Evolutionary conservation across 2,888 invertebrate species (phyloP).

Genomic region (Andrena flavipes): DNA sequence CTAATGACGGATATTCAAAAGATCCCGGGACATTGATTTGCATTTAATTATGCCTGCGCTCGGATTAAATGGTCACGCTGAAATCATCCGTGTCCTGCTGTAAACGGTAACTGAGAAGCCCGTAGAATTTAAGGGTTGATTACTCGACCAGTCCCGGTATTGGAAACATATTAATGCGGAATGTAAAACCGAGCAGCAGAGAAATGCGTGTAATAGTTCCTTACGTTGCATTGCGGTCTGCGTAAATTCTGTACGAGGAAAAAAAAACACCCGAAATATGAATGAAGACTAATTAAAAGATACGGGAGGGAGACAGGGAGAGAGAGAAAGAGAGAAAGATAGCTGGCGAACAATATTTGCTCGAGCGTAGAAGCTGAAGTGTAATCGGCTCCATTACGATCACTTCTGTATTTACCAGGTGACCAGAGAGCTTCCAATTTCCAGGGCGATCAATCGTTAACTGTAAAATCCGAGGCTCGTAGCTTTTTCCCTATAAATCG

Average conservation of each 20-base stretch:
- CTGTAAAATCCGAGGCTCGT: neutral
- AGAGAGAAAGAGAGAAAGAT: too few species aligned
- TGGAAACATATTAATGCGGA: neutral
- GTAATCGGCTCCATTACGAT: slow-evolving; percentile 1
- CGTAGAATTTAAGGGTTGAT: neutral
- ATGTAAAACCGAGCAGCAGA: neutral
- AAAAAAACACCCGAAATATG: too few species aligned
- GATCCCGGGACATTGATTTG: slow-evolving; percentile 46
- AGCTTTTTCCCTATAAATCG: neutral
- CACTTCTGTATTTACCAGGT: slow-evolving; percentile 20
- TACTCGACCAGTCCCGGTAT: neutral
- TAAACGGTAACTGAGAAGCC: neutral
- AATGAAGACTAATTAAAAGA: too few species aligned
- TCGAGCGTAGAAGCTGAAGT: neutral
- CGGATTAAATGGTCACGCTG: slow-evolving; percentile 12
- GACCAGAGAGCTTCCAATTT: neutral
- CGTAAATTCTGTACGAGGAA: too few species aligned
- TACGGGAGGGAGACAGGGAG: too few species aligned
- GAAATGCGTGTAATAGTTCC: neutral
- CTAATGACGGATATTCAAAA: slow-evolving; percentile 64
- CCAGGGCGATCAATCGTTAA: slow-evolving; percentile 17
- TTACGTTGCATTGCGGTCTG: too few species aligned
- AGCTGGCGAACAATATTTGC: slow-evolving; percentile 19
- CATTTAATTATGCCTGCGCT: slow-evolving; percentile 51
- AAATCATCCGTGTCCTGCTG: slow-evolving; percentile 10